phyloP scores from a whole-genome alignment of 2,888 invertebrate species.

The Eucera pruinosa region DNA sequence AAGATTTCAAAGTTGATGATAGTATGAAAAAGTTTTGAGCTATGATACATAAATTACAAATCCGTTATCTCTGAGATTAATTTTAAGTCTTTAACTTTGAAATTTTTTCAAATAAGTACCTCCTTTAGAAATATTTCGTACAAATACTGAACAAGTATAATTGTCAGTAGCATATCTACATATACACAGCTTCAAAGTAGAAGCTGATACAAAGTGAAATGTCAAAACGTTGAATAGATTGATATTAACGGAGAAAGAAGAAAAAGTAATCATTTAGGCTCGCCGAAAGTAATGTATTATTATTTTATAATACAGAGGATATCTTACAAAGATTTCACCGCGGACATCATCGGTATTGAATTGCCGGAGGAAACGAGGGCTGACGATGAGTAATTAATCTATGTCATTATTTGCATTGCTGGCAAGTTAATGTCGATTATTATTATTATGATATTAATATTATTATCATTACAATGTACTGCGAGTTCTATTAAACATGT shows the following conservation, averaged over 20 bases:
- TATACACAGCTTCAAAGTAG: background rate
- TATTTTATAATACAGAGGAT: constrained; percentile 80
- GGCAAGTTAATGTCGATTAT: constrained; percentile 56
- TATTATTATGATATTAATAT: constrained; percentile 53
- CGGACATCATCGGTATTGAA: constrained; percentile 76
- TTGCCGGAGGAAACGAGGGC: constrained; percentile 68
- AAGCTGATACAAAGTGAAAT: background rate
- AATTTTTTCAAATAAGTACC: background rate
- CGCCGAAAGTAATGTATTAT: constrained; percentile 78
- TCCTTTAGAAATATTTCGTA: background rate
- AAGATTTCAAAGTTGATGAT: background rate
- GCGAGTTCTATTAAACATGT: constrained; percentile 59
- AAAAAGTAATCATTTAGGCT: constrained; percentile 52
- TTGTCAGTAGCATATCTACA: background rate
- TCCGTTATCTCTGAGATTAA: no score
- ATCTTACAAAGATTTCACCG: constrained; percentile 80
- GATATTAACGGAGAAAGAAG: constrained; percentile 7
- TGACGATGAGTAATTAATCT: constrained; percentile 58
- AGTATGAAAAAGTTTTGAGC: background rate
- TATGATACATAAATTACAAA: background rate
- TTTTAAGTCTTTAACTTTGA: background rate
- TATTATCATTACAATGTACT: constrained; percentile 53
- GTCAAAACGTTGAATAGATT: background rate
- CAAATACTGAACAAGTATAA: background rate
- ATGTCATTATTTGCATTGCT: constrained; percentile 55